Evolutionary conservation across 2,113 vertebrate genomes (phyloP).

Genomic region (Dasyornis broadbenti): DNA sequence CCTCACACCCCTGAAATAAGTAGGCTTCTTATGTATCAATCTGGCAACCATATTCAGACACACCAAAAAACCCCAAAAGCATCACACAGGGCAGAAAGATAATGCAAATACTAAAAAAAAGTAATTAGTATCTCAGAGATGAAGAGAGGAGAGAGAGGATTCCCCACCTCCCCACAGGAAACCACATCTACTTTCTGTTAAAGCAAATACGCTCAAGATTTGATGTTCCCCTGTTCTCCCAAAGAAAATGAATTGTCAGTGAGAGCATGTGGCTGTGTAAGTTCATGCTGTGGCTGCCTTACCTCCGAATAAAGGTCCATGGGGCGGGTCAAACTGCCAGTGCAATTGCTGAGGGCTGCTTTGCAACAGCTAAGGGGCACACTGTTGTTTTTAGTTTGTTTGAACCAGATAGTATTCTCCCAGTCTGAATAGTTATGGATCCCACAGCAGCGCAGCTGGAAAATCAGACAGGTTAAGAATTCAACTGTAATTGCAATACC

Average conservation of each 20-base stretch:
- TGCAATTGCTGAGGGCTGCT: conserved; percentile 84
- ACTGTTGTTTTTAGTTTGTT: conserved; percentile 91
- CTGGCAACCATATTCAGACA: background rate
- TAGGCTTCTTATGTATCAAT: background rate
- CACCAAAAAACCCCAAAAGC: background rate
- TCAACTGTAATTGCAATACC: background rate
- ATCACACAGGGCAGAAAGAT: background rate
- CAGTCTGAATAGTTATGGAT: conserved; percentile 95
- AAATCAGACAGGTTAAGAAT: background rate
- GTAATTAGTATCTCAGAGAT: background rate
- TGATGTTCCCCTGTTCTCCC: background rate
- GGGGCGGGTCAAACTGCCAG: conserved; percentile 83
- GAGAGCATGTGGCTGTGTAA: background rate
- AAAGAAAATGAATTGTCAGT: background rate
- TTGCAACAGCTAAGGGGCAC: conserved; percentile 95
- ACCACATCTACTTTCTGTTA: background rate
- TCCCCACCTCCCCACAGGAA: accelerated
- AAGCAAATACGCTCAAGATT: background rate
- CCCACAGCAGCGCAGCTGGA: conserved; percentile 91
- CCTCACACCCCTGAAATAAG: conserved; percentile 87
- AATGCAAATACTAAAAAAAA: background rate
- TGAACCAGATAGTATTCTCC: conserved; percentile 92
- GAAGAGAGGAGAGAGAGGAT: background rate
- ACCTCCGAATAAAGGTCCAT: conserved; percentile 92
- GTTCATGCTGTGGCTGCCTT: background rate